phyloP scores from a whole-genome alignment of 2,113 vertebrate genomes.

The Helogale parvula region DNA sequence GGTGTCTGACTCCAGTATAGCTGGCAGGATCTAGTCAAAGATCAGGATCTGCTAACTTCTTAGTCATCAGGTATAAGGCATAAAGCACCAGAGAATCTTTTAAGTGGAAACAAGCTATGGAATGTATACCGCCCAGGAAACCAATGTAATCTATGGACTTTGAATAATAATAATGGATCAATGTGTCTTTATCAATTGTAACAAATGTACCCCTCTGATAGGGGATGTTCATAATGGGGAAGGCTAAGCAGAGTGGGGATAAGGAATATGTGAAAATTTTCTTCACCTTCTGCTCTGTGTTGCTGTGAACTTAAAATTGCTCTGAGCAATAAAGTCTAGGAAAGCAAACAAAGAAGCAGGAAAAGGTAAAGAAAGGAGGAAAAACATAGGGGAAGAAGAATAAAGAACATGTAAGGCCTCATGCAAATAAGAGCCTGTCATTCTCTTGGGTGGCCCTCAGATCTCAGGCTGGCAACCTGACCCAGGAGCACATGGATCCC shows the following conservation, averaged over 20 bases:
- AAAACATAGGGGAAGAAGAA: not conserved
- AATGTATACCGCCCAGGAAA: not conserved
- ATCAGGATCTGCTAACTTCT: not conserved
- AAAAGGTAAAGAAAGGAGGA: not conserved
- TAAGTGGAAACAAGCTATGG: not conserved
- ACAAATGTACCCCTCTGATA: not conserved
- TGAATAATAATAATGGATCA: not conserved
- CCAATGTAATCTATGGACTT: not conserved
- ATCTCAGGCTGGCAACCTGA: not conserved
- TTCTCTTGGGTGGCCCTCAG: rapidly evolving
- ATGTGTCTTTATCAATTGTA: not conserved
- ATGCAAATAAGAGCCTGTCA: not conserved
- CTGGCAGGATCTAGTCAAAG: not conserved
- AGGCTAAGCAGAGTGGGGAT: rapidly evolving
- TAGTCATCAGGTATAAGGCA: not conserved
- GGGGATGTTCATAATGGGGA: not conserved
- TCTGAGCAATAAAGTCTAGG: not conserved
- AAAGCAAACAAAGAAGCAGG: not conserved
- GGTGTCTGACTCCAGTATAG: not conserved
- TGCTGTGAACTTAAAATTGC: not conserved
- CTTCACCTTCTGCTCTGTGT: not conserved
- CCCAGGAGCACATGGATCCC: too few species aligned
- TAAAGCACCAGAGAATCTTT: not conserved
- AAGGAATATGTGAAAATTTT: not conserved
- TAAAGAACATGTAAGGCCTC: not conserved